Conservation (phyloP, 23 tunicate genomes). For the Halocynthia roretzi region DNA sequence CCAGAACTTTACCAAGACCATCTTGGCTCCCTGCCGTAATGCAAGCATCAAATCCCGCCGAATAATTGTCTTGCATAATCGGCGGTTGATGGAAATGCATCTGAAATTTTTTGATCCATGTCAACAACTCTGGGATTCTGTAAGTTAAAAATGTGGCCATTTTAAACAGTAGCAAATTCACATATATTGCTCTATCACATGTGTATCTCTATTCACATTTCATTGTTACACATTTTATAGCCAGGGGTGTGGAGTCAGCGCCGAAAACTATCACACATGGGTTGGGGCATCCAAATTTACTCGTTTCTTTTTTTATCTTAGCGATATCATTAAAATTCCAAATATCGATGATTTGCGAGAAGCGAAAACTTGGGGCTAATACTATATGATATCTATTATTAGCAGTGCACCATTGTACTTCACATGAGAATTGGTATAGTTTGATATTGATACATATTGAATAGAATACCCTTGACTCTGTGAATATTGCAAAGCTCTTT, state of each 20-base stretch:
- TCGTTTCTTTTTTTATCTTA: neutral
- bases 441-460: no score
- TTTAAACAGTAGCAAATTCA: neutral
- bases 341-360: neutral
- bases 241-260: neutral
- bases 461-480: slow-evolving; percentile 27
- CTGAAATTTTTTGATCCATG: slow-evolving; percentile 51
- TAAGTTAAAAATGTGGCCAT: neutral
- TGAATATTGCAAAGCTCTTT: slow-evolving; percentile 75
- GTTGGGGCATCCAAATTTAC: neutral
- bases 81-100: slow-evolving; percentile 66
- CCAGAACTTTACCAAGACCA: slow-evolving; percentile 75
- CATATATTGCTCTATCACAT: no score
- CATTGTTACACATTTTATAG: no score
- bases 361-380: neutral
- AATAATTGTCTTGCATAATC: slow-evolving; percentile 1
- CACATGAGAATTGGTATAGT: no score
- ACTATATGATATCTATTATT: no score
- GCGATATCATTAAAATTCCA: neutral
- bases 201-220: no score
- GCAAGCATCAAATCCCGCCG: slow-evolving; percentile 24
- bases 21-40: slow-evolving; percentile 86
- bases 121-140: slow-evolving; percentile 40
- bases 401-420: no score
- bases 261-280: neutral